Conservation (phyloP, 2,113 vertebrate genomes). For the Odobenus rosmarus region DNA sequence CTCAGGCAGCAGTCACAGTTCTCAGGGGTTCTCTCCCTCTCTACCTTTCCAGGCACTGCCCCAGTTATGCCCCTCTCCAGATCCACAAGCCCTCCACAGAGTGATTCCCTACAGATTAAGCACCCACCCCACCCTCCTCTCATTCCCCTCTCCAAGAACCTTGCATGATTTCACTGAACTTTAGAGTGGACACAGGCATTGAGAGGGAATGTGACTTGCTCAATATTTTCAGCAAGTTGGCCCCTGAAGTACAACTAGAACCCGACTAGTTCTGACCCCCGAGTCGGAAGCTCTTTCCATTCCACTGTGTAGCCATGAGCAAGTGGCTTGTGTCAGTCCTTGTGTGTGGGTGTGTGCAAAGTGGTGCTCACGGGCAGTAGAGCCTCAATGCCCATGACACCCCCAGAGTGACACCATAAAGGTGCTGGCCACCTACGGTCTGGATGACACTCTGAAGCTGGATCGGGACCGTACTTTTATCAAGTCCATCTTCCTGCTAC, state of each 20-base stretch:
- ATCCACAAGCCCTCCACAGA: neutral
- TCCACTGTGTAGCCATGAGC: neutral
- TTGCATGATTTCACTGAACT: neutral
- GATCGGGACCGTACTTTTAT: conserved; percentile 53
- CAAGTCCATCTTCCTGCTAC: conserved; percentile 81
- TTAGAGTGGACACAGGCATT: neutral
- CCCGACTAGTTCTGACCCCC: neutral
- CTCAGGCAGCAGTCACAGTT: neutral
- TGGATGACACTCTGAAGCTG: conserved; percentile 68
- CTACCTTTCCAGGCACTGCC: neutral
- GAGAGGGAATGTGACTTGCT: neutral
- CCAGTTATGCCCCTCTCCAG: neutral
- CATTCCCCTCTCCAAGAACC: neutral
- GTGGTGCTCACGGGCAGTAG: neutral
- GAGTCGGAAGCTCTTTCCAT: neutral
- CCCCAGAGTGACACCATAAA: conserved; percentile 76
- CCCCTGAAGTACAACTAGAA: neutral
- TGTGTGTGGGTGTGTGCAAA: neutral
- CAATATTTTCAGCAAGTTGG: neutral
- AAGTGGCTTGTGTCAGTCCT: neutral
- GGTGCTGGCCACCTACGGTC: conserved; percentile 72
- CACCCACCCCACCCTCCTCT: too few relatives aligned
- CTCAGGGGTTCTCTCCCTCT: neutral
- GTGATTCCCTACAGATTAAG: neutral
- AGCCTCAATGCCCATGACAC: neutral